Evolutionary conservation across 35 echinoderm and acorn worm species (phyloP), one percentile per base, ranked within the genome.

Genomic region (Acanthaster planci): DNA sequence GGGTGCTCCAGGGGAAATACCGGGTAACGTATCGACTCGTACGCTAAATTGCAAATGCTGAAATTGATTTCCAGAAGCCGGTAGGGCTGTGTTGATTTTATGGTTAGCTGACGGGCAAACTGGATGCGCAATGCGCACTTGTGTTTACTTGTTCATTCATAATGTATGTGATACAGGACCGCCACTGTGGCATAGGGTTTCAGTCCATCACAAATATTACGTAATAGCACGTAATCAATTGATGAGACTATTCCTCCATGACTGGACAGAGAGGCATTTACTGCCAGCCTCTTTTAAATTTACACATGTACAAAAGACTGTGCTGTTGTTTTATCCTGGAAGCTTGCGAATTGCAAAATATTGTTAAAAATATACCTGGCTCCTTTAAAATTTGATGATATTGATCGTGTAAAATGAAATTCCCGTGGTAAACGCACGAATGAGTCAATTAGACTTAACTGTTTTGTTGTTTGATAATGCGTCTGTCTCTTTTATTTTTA

Each of bases 51-150:
- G 42, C 42, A 6, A 47, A 47, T 47, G 42, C 12, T 47, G 42
- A 47, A 47, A 47, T 31, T 31, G 64, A 72, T 72, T 35, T 72
- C 26, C 4, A 34, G 9, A 23, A 15, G 64, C 64, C 14, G 64
- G 64, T 2, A 72, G 14, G 18, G 57, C 18, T 60, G 57, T 7
- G 9, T 60, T 72, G 64, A 72, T 34, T 4, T 3, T 34, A 72
- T 31, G 14, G 26, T 12, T 72, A 34, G 8, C 26, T 34, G 14
- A 72, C 26, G 7, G 64, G 64, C 14, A 72, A 72, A 72, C 8
- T 7, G 2, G 64, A 35, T 72, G 64, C 64, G 64, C 64, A 72
- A 21, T 72, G 64, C 64, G 64, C 64, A 72, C 30, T 72, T 72
- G 21, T 26, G 14, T 72, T 29, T 72, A 47, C 12, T 72, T 60